phyloP scores from a whole-genome alignment of 2,888 invertebrate species.

The Dolichomitus sp. region DNA sequence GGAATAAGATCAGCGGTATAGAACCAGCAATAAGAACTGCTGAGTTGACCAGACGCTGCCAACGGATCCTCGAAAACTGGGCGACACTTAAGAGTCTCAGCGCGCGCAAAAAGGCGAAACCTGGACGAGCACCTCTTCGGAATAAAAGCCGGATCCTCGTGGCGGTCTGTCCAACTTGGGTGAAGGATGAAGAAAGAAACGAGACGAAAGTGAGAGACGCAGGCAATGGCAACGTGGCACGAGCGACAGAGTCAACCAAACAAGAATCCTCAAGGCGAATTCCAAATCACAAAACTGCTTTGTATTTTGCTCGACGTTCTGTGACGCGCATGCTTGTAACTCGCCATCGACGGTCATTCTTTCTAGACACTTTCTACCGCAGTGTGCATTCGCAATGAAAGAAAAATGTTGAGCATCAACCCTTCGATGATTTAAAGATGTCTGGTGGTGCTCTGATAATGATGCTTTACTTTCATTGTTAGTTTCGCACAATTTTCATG shows the following conservation, averaged over 20 bases:
- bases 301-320: slow-evolving; percentile 73
- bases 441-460: no score
- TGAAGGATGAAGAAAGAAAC: slow-evolving; percentile 50
- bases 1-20: neutral
- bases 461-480: neutral
- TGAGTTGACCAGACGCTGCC: slow-evolving; percentile 36
- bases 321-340: slow-evolving; percentile 52
- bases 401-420: neutral
- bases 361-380: slow-evolving; percentile 71
- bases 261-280: slow-evolving; percentile 72
- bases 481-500: neutral
- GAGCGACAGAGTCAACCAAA: slow-evolving; percentile 52
- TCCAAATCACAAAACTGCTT: slow-evolving; percentile 72
- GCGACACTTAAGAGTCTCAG: slow-evolving; percentile 79
- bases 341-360: slow-evolving; percentile 53
- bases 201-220: slow-evolving; percentile 55
- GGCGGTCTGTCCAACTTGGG: slow-evolving; percentile 17
- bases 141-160: slow-evolving; percentile 75
- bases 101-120: slow-evolving; percentile 76
- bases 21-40: slow-evolving; percentile 39
- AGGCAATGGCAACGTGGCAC: slow-evolving; percentile 58
- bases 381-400: slow-evolving; percentile 49
- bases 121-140: slow-evolving; percentile 72
- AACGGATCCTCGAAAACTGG: slow-evolving; percentile 76
- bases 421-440: neutral